Conservation (phyloP, 2,113 vertebrate species). For the Pelodiscus sinensis region DNA sequence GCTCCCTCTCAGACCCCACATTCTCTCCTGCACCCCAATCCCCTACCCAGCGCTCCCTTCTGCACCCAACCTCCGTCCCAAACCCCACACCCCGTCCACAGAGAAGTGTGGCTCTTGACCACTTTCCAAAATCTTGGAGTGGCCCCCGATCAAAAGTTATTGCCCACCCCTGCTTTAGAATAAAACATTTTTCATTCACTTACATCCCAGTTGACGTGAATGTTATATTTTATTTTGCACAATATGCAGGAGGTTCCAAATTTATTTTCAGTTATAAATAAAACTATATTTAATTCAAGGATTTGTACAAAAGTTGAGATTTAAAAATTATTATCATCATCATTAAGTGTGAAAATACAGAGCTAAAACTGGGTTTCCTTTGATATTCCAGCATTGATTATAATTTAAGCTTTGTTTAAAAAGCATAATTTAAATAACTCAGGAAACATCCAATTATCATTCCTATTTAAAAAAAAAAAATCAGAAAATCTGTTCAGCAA, state of each 20-base stretch:
- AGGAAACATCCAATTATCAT: not conserved
- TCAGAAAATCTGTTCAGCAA: not conserved
- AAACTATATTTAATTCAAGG: not conserved
- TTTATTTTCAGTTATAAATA: conserved; percentile 5
- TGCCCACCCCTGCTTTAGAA: conserved; percentile 7
- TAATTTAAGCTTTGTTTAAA: not conserved
- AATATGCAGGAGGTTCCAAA: conserved; percentile 3
- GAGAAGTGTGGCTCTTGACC: too few species aligned
- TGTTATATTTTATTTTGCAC: not conserved
- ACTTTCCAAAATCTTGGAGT: too few species aligned
- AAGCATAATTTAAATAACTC: not conserved
- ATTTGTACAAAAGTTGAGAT: not conserved
- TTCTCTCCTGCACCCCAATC: too few species aligned
- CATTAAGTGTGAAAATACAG: not conserved
- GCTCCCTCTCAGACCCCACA: too few species aligned
- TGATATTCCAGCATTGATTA: not conserved
- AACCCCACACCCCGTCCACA: too few species aligned
- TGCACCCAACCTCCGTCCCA: too few species aligned
- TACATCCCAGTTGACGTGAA: not conserved
- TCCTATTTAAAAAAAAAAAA: not conserved
- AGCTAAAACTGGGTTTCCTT: not conserved
- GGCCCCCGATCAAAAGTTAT: too few species aligned
- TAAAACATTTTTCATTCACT: not conserved
- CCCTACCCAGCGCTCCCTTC: too few species aligned
- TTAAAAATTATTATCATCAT: conserved; percentile 5